Conservation (phyloP, 2,113 vertebrate genomes). For the Corvus hawaiiensis region DNA sequence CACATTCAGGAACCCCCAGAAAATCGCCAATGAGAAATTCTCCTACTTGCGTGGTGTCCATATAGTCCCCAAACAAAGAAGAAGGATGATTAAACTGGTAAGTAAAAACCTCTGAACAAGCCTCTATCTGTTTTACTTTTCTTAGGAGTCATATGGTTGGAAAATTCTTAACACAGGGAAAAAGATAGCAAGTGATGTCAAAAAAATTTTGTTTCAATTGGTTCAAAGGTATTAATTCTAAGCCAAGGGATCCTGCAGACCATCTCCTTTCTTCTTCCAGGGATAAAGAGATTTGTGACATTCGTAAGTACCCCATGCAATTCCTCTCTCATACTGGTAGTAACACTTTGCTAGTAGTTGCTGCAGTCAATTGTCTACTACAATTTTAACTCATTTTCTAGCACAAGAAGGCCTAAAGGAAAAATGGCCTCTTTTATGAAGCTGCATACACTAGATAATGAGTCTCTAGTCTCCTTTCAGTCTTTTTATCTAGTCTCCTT, state of each 20-base stretch:
- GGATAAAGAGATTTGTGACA: not conserved
- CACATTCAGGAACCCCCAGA: not conserved
- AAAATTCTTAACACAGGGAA: not conserved
- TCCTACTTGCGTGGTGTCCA: rapidly evolving
- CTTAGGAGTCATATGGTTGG: not conserved
- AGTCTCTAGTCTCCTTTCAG: not conserved
- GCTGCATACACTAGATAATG: not conserved
- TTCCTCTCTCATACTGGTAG: not conserved
- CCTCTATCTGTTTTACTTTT: not conserved
- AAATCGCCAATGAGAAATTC: not conserved
- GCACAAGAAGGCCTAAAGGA: not conserved
- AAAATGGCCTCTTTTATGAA: not conserved
- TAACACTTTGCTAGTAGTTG: not conserved
- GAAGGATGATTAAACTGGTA: not conserved
- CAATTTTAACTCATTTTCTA: not conserved
- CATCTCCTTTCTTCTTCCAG: not conserved
- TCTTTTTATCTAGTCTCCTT: not conserved
- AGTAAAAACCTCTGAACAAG: not conserved
- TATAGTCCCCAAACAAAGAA: not conserved
- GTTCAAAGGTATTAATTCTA: not conserved
- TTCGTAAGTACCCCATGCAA: not conserved
- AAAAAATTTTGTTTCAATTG: not conserved
- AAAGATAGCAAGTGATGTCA: not conserved
- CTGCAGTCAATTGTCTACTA: not conserved
- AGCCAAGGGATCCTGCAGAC: not conserved